Percentiles rank a stretch among this genome's conserved stretches.
Evolutionary conservation across 2,888 invertebrate species (phyloP).

Genomic region (Gastracanthus pulcherrimus): DNA sequence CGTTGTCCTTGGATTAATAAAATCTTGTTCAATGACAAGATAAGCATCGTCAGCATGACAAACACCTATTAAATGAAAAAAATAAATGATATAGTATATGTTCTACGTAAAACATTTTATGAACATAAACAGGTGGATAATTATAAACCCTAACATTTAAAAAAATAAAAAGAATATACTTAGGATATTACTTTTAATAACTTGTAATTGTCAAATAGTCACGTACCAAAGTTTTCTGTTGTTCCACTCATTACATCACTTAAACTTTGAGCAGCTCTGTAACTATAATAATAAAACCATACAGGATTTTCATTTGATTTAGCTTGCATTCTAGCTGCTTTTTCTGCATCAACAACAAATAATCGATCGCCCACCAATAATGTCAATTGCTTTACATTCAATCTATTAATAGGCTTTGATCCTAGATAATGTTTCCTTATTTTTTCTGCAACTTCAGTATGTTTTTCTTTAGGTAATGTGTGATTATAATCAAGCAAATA

Average conservation of each 20-base stretch:
- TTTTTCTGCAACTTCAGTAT: constrained; percentile 78
- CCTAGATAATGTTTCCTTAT: constrained; percentile 81
- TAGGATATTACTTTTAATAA: neutral
- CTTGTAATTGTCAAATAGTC: neutral
- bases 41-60: constrained; percentile 83
- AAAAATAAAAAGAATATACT: neutral
- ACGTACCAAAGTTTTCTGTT: constrained; percentile 80
- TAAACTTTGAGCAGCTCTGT: constrained; percentile 81
- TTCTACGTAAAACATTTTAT: neutral
- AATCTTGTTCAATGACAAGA: constrained; percentile 78
- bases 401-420: constrained; percentile 78
- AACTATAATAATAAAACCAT: constrained; percentile 83
- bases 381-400: constrained; percentile 62
- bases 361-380: constrained; percentile 85
- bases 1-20: constrained; percentile 73
- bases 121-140: no score
- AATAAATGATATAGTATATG: neutral
- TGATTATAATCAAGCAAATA: constrained; percentile 82
- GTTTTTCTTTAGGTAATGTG: constrained; percentile 78
- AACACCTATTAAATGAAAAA: constrained; percentile 78
- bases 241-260: constrained; percentile 80
- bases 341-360: constrained; percentile 81
- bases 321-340: constrained; percentile 82
- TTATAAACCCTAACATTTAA: no score
- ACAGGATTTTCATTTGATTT: constrained; percentile 80